These are phyloP conservation scores for Crambe crambe DNA, from an alignment of 37 sponge, comb jelly and placozoan genomes.

Conservation along the genomic window DNA sequence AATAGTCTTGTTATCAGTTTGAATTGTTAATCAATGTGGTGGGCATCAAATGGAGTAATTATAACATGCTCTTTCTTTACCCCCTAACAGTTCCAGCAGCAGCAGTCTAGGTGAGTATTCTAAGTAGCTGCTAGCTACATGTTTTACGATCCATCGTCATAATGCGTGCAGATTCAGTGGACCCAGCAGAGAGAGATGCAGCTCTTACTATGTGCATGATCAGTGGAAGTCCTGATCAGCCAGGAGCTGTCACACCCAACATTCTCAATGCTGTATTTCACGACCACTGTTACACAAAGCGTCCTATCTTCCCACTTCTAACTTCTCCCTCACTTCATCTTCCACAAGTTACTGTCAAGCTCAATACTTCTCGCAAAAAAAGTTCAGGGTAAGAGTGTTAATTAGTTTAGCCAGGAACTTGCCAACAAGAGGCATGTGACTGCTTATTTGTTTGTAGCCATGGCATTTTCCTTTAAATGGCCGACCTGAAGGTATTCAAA, in stretches of 20 bases:
- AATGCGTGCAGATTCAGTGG: slow-evolving; percentile 29
- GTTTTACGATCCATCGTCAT: too few relatives aligned
- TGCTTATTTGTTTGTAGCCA: neutral
- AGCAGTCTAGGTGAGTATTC: slow-evolving; percentile 38
- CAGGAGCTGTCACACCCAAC: neutral
- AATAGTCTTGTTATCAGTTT: too few relatives aligned
- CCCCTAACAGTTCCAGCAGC: slow-evolving; percentile 24
- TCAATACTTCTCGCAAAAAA: neutral
- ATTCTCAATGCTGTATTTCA: slow-evolving; percentile 39
- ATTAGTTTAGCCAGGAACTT: neutral
- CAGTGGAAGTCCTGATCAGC: slow-evolving; percentile 13
- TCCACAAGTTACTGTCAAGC: neutral
- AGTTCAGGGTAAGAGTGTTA: neutral
- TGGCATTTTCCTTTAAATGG: neutral
- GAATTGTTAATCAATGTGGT: neutral
- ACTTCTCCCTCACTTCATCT: neutral
- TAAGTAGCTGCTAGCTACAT: too few relatives aligned
- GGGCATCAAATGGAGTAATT: neutral
- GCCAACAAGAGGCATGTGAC: neutral
- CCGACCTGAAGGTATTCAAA: too few relatives aligned
- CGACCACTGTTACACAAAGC: slow-evolving; percentile 59
- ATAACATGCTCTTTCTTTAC: neutral
- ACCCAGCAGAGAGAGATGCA: slow-evolving; percentile 74
- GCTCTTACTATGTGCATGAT: slow-evolving; percentile 75
- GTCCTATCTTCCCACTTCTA: neutral